Evolutionary conservation across 2,113 vertebrate species (phyloP).

Genomic region (Pungitius pungitius): DNA sequence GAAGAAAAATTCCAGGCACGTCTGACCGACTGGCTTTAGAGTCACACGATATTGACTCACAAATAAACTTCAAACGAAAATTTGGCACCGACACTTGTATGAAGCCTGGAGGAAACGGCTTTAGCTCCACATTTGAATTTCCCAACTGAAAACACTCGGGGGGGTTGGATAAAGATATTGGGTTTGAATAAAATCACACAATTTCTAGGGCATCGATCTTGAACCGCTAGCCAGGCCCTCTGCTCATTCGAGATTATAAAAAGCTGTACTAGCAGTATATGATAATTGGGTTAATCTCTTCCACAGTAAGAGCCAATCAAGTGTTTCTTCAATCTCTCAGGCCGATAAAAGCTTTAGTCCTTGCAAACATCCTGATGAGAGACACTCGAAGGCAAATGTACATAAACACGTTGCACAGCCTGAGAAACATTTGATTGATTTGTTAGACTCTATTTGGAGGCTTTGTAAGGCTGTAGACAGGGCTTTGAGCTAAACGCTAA

Average conservation of each 20-base stretch:
- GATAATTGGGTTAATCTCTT: constrained; percentile 22
- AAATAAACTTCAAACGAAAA: neutral
- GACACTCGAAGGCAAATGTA: neutral
- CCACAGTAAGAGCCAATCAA: constrained; percentile 36
- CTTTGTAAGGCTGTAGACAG: neutral
- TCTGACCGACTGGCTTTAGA: neutral
- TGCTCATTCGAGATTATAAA: neutral
- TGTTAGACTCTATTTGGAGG: neutral
- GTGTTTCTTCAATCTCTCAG: constrained; percentile 26
- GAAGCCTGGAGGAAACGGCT: neutral
- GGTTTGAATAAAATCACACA: constrained; percentile 38
- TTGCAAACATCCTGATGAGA: constrained; percentile 36
- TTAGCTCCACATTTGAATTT: constrained; percentile 35
- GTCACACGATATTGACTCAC: neutral
- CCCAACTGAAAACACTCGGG: constrained; percentile 7
- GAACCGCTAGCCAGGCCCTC: neutral
- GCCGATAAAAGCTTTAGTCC: constrained; percentile 1
- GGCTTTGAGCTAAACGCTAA: neutral
- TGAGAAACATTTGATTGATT: constrained; percentile 4
- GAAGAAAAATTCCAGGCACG: neutral
- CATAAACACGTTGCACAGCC: constrained; percentile 15
- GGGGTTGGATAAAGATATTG: constrained; percentile 41
- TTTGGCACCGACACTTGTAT: neutral
- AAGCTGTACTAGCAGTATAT: neutral
- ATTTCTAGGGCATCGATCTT: constrained; percentile 49